Base-by-base conservation (phyloP, 1,140 invertebrate species). In the Steinernema feltiae region DNA sequence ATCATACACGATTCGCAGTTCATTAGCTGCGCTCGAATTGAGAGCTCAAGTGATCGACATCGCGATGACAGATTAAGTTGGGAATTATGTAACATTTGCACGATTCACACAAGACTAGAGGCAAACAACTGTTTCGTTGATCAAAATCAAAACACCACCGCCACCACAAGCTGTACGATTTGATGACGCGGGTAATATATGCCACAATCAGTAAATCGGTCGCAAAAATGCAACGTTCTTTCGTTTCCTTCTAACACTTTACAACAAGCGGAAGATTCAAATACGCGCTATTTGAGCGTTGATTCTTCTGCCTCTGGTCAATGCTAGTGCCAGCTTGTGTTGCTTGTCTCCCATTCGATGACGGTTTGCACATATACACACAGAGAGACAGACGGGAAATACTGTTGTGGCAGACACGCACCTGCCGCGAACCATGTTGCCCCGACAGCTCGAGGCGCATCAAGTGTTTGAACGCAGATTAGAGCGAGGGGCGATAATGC, bases 141-240 rank as follows among this genome's bases (percentile, higher is more conserved):
- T n/a, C n/a, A n/a, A n/a, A n/a, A n/a, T n/a, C n/a, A n/a, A n/a
- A n/a, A n/a, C n/a, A n/a, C n/a, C n/a, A n/a, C n/a, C n/a, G n/a
- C n/a, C n/a, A n/a, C n/a, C n/a, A n/a, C n/a, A n/a, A n/a, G 7
- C 24, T 63, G 53, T 63, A 63, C 53, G 53, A 63, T 63, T n/a
- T n/a, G 15, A 63, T 15, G 53, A n/a, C 7, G 24, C 53, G 24
- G 24, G 15, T 63, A n/a, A 63, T 7, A 12, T 63, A 3, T 27
- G 53, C n/a, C 2, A 63, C 35, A 18, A 7, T 41, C 35, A 18
- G 35, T 41, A 7, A 41, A 18, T n/a, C n/a, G n/a, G n/a, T n/a
- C n/a, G n/a, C n/a, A n/a, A n/a, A n/a, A n/a, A n/a, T n/a, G n/a
- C n/a, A n/a, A n/a, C 35, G 7, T 41, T 41, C 7, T 41, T 41